Percentiles rank a stretch among this genome's conserved stretches.
These are phyloP conservation scores for Heliconius melpomene DNA, from an alignment of 1,140 invertebrate genomes.

Conservation along the genomic window DNA sequence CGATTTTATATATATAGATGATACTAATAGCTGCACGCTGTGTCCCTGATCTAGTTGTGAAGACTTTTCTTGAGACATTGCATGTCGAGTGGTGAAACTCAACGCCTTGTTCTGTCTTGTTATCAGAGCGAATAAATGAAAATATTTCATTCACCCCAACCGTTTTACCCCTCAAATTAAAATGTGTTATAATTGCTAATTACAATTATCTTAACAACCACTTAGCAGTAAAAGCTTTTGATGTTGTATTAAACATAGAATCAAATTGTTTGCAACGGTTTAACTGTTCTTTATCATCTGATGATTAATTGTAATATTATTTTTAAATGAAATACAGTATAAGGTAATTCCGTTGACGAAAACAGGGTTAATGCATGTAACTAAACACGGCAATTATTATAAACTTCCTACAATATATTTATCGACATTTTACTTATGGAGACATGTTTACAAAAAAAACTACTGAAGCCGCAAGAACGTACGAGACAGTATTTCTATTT, in stretches of 20 bases:
- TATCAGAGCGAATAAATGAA: too few species aligned
- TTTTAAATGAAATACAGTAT: too few species aligned
- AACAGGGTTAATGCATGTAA: too few species aligned
- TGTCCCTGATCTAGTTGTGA: too few species aligned
- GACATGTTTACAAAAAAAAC: neutral
- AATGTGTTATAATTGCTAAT: neutral
- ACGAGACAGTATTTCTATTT: slow-evolving; percentile 27
- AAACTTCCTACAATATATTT: too few species aligned
- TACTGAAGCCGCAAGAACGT: neutral
- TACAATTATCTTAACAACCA: neutral
- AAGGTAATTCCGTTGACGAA: too few species aligned
- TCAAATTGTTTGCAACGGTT: neutral
- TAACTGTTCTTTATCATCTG: neutral
- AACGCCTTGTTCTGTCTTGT: neutral
- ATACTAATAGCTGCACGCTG: neutral
- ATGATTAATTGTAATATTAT: neutral
- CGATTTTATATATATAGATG: too few species aligned
- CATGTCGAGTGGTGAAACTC: too few species aligned
- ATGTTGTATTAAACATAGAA: neutral
- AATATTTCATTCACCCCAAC: too few species aligned
- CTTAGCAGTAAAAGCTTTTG: neutral
- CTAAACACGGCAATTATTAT: too few species aligned
- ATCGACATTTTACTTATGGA: too few species aligned
- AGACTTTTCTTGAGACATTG: too few species aligned
- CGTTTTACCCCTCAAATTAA: neutral